Base-by-base conservation (phyloP, 2,797 vertebrate genomes). In the Lindbergichthys nudifrons region DNA sequence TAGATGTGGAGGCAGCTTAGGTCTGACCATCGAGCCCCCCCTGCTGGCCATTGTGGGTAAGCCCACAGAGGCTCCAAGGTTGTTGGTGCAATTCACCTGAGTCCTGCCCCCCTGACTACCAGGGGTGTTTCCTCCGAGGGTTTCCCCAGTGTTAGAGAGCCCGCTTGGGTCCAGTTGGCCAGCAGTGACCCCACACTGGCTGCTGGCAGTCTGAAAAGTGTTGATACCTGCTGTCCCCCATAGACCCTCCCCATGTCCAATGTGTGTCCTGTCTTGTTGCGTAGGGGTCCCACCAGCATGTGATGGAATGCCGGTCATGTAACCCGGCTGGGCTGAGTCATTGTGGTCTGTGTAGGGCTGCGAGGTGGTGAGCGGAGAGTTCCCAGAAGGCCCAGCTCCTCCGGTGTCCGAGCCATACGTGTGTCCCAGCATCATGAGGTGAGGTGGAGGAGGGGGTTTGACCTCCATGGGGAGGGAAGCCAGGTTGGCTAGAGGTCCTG, bases 401-500 rank as follows among this genome's bases (percentile, higher is more conserved):
- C 80, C 83, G 10, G 53, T 18, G 50, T 92, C 88, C 0, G 89
- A 88, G 54, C 82, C 76, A 5, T 92, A 93, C 0, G 82, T 80
- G 66, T 89, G 91, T 62, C 91, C 91, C 12, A 92, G 86, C 89
- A 81, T 87, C 91, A 90, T 92, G 65, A 88, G 88, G 78, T 85
- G 91, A 68, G 87, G 92, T 5, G 91, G 92, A 23, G 92, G 92
- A 1, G 92, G 93, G 42, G 90, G 89, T 81, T 92, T 94, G 30
- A 93, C 92, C 77, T 87, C 91, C 47, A 93, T 30, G 26, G 90
- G 91, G 32, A 93, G 86, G 3, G 90, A 83, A 2, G 88, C 81
- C 59, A 93, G 65, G 77, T 92, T 94, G 69, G 87, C 79, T 0
- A 92, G 61, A 60, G 89, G 89, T 79, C 89, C 84, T 18, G 81